These are phyloP conservation scores for Steatocranus sp. DNA, from an alignment of 2,797 vertebrate species.

Conservation along the genomic window DNA sequence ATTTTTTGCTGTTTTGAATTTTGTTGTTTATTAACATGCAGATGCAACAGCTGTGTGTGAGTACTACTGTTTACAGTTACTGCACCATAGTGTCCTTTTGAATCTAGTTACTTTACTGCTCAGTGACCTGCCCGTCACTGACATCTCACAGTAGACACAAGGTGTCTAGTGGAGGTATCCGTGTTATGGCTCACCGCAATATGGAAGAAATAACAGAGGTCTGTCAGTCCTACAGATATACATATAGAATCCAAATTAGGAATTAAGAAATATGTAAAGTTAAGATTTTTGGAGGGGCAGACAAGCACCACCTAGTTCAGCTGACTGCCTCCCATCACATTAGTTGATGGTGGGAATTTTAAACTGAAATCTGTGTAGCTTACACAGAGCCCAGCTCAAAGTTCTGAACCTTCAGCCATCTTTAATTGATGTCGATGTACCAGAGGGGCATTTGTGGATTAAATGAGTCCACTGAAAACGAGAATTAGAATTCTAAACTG, in stretches of 20 bases:
- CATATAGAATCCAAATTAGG: neutral
- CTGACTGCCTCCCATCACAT: neutral
- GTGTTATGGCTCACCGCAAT: neutral
- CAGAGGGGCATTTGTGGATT: constrained; percentile 44
- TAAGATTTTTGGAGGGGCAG: neutral
- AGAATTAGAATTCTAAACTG: constrained; percentile 48
- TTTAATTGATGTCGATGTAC: constrained; percentile 56
- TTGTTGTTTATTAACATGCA: neutral
- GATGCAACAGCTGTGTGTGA: neutral
- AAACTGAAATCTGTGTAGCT: neutral
- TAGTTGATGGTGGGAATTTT: neutral
- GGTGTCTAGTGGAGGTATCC: neutral
- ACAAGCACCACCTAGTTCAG: neutral
- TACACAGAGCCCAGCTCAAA: neutral
- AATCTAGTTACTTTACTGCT: neutral
- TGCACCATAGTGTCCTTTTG: neutral
- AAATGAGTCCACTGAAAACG: constrained; percentile 39
- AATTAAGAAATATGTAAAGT: neutral
- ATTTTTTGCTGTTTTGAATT: neutral
- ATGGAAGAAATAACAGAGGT: neutral
- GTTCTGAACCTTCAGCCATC: constrained; percentile 22
- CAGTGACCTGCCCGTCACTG: neutral
- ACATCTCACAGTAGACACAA: neutral
- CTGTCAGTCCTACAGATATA: neutral
- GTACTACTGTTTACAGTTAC: neutral